Evolutionary conservation across 2,113 vertebrate species (phyloP).

Genomic region (Pimephales promelas): DNA sequence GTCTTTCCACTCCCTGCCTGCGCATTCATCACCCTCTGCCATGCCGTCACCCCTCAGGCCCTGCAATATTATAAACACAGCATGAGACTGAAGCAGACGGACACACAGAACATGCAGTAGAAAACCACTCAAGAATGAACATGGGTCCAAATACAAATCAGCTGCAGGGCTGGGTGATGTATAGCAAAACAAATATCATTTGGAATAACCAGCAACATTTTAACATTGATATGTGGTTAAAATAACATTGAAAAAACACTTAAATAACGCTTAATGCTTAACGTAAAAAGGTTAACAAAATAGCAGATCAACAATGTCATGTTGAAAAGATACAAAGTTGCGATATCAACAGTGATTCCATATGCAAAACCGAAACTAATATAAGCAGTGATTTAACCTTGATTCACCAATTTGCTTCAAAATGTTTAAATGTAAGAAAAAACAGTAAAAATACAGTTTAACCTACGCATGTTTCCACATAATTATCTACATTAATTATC

Average conservation of each 20-base stretch:
- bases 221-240: not conserved
- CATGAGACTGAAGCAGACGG: not conserved
- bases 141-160: not conserved
- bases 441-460: not conserved
- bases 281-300: not conserved
- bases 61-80: not conserved
- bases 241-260: not conserved
- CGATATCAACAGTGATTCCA: not conserved
- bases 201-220: not conserved
- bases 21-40: slow-evolving; percentile 84
- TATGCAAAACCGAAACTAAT: not conserved
- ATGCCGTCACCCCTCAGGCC: slow-evolving; percentile 66
- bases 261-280: not conserved
- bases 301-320: not conserved
- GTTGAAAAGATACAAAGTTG: not conserved
- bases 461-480: not conserved
- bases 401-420: not conserved
- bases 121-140: not conserved
- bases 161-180: not conserved
- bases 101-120: slow-evolving; percentile 11
- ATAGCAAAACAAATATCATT: not conserved
- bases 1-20: slow-evolving; percentile 91
- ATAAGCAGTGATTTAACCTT: not conserved
- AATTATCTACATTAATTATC: not conserved
- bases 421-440: not conserved